These are phyloP conservation scores for Varanus komodoensis DNA, from an alignment of 2,113 vertebrate species.

Conservation along the genomic window DNA sequence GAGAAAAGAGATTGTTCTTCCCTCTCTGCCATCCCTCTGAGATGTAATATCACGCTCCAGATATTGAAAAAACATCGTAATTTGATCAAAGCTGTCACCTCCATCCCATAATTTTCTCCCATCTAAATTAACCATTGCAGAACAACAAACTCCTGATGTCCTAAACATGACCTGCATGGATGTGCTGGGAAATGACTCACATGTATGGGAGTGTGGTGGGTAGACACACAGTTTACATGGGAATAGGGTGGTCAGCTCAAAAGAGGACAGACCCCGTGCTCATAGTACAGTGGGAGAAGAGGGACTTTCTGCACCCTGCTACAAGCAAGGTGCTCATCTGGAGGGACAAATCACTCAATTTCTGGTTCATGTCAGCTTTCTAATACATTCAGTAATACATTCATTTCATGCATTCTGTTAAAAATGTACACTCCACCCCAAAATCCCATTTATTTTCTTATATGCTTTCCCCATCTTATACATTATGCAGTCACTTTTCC, in stretches of 20 bases:
- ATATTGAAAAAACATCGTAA: slow-evolving; percentile 29
- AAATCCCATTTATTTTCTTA: too few species aligned
- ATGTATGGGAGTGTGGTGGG: neutral
- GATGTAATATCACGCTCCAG: slow-evolving; percentile 15
- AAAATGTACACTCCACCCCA: too few species aligned
- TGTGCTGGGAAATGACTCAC: neutral
- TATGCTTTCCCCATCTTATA: too few species aligned
- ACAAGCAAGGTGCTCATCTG: too few species aligned
- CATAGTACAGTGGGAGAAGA: neutral
- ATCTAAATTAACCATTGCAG: slow-evolving; percentile 1
- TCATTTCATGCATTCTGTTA: too few species aligned
- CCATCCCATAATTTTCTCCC: slow-evolving; percentile 22
- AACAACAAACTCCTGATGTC: neutral
- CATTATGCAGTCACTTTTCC: too few species aligned
- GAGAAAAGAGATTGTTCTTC: slow-evolving; percentile 27
- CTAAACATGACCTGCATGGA: slow-evolving; percentile 1
- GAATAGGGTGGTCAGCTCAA: too few species aligned
- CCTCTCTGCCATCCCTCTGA: neutral
- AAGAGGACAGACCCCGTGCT: too few species aligned
- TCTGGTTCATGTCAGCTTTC: too few species aligned
- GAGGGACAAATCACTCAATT: too few species aligned
- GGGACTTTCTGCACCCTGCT: neutral
- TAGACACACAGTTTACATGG: neutral
- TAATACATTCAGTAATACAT: too few species aligned
- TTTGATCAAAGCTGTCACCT: slow-evolving; percentile 31